Evolutionary conservation across 2,113 vertebrate species (phyloP).

Genomic region (Brienomyrus longianalis): DNA sequence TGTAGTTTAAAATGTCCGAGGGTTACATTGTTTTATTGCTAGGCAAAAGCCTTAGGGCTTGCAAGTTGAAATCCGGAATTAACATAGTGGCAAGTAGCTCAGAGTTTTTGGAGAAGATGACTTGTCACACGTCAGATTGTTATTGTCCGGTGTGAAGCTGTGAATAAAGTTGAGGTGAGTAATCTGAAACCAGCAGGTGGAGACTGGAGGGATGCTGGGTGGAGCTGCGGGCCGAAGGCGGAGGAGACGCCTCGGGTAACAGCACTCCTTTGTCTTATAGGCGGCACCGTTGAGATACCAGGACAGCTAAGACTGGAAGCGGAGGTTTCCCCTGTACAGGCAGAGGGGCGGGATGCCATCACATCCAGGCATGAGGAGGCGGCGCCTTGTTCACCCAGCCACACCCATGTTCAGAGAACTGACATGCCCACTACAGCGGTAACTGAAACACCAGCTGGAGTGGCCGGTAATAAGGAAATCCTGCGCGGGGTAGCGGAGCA

Average conservation of each 20-base stretch:
- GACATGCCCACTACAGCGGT: slow-evolving; percentile 38
- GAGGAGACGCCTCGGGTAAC: neutral
- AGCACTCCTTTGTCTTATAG: slow-evolving; percentile 2
- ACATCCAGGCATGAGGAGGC: neutral
- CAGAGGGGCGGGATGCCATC: neutral
- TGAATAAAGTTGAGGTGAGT: slow-evolving; percentile 34
- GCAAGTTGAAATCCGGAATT: neutral
- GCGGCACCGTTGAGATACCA: neutral
- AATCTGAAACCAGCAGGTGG: neutral
- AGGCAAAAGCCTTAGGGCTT: neutral
- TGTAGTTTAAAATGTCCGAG: neutral
- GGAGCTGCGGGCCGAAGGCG: neutral
- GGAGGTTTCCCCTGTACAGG: neutral
- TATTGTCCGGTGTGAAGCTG: neutral
- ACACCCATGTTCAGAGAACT: neutral
- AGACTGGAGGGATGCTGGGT: neutral
- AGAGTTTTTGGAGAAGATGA: neutral
- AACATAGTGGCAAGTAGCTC: neutral
- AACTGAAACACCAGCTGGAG: slow-evolving; percentile 41
- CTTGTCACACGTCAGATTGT: neutral
- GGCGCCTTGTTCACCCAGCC: neutral
- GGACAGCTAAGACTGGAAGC: neutral
- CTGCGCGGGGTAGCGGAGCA: slow-evolving; percentile 33
- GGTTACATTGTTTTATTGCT: neutral
- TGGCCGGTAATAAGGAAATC: slow-evolving; percentile 33